Base-by-base conservation (phyloP, 2,797 vertebrate genomes). In the Meda fulgida region DNA sequence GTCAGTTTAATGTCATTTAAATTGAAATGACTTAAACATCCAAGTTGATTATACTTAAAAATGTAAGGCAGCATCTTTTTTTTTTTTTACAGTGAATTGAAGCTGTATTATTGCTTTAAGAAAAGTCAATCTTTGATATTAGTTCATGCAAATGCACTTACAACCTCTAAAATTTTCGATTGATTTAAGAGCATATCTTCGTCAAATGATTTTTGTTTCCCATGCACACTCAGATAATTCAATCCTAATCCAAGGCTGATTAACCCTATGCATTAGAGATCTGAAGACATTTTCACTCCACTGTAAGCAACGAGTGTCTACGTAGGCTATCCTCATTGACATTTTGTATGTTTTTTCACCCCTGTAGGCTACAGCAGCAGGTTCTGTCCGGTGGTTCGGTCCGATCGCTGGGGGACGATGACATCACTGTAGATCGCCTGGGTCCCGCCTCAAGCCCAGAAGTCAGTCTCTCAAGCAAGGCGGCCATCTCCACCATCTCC, bases 401-500 rank as follows among this genome's bases (percentile, higher is more conserved):
- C 90, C 95, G 96, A 88, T 96, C 95, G 83, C 93, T 98, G 91
- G 96, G 95, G 89, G 95, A 97, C 90, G 96, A 97, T 81, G 96
- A 98, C 86, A 95, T 94, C 91, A 94, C 95, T 38, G 96, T 96
- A 78, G 97, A 97, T 91, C 94, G 94, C 43, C 92, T 95, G 89
- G 97, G 96, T 14, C 93, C 95, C 86, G 95, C 96, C 81, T 95
- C 97, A 92, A 98, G 98, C 91, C 97, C 97, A 1, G 96, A 97
- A 66, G 97, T 96, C 88, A 98, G 97, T 93, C 94, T 98, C 85
- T 98, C 97, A 91, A 98, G 97, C 95, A 98, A 98, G 92, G 97
- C 97, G 80, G 97, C 97, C 92, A 95, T 97, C 91, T 98, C 97
- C 85, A 97, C 98, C 92, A 98, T 99, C 95, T 99, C 97, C 93